These are phyloP conservation scores for Trididemnum nubilum DNA, from an alignment of 23 tunicate species.

Conservation along the genomic window DNA sequence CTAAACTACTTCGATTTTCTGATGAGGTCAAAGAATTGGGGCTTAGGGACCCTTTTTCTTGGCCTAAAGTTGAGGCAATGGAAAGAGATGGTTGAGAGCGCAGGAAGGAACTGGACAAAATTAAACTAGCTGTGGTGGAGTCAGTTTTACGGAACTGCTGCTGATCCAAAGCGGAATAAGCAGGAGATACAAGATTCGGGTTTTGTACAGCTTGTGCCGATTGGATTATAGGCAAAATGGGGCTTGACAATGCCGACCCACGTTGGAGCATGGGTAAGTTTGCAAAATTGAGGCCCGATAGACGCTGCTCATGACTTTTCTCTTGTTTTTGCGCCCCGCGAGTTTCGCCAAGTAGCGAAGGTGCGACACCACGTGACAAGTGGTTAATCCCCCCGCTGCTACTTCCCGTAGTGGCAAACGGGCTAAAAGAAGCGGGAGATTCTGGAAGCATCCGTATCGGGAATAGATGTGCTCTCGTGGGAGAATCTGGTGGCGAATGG, in stretches of 20 bases:
- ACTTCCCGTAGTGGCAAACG: neutral
- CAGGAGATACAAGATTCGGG: conserved; percentile 1
- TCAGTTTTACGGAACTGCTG: conserved; percentile 17
- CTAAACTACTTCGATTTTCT: too few species aligned
- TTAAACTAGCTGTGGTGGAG: neutral
- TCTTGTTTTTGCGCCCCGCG: neutral
- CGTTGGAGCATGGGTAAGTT: conserved; percentile 2
- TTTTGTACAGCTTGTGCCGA: conserved; percentile 21
- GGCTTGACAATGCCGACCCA: neutral
- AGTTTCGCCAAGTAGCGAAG: conserved; percentile 1
- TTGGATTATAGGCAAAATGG: neutral
- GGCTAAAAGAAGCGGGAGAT: neutral
- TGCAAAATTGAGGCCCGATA: neutral
- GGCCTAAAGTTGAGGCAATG: neutral
- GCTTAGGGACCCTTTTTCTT: neutral
- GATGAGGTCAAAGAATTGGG: too few species aligned
- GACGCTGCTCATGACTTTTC: neutral
- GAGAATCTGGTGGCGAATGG: conserved; percentile 17
- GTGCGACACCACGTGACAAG: neutral
- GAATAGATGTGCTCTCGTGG: neutral
- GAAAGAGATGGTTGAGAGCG: neutral
- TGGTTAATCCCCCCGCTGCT: neutral
- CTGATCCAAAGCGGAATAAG: conserved; percentile 15
- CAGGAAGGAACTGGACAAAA: neutral
- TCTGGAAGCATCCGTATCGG: neutral